Conservation (phyloP, 2,113 vertebrate genomes). For the Anhinga rufa region DNA sequence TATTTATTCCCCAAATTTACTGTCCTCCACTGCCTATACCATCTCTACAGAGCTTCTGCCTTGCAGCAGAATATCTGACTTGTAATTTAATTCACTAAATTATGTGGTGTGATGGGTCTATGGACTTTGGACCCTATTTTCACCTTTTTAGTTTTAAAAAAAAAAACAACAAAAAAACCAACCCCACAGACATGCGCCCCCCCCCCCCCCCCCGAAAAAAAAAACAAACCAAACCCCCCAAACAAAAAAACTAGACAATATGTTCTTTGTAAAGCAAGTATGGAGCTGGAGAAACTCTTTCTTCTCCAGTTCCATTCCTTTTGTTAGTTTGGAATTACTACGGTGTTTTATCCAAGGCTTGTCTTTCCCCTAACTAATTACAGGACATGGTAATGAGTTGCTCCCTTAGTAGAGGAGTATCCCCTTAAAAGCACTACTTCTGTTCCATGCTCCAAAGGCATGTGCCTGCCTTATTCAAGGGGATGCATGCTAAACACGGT, state of each 20-base stretch:
- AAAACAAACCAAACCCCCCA: not conserved
- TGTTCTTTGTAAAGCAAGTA: not conserved
- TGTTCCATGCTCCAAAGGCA: not conserved
- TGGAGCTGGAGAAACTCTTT: not conserved
- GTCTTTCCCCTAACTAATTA: not conserved
- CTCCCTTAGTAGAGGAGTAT: not conserved
- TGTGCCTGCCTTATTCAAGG: not conserved
- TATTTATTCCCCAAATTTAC: not conserved
- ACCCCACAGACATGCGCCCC: no score
- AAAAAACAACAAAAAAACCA: not conserved
- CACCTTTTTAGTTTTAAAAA: not conserved
- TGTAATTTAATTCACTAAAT: not conserved
- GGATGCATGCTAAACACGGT: not conserved
- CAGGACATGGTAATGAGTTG: not conserved
- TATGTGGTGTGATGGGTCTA: not conserved
- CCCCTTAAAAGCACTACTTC: not conserved
- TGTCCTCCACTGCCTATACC: rapidly evolving
- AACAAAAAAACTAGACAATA: not conserved
- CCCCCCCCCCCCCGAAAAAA: no score
- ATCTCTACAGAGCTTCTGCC: not conserved
- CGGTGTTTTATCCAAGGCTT: not conserved
- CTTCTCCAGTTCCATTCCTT: not conserved
- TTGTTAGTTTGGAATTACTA: not conserved
- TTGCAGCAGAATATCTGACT: not conserved
- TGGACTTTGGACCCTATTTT: not conserved